Percentiles rank a stretch among this genome's conserved stretches.
Evolutionary conservation across 2,113 vertebrate genomes (phyloP).

Genomic region (Psilopogon haemacephalus): DNA sequence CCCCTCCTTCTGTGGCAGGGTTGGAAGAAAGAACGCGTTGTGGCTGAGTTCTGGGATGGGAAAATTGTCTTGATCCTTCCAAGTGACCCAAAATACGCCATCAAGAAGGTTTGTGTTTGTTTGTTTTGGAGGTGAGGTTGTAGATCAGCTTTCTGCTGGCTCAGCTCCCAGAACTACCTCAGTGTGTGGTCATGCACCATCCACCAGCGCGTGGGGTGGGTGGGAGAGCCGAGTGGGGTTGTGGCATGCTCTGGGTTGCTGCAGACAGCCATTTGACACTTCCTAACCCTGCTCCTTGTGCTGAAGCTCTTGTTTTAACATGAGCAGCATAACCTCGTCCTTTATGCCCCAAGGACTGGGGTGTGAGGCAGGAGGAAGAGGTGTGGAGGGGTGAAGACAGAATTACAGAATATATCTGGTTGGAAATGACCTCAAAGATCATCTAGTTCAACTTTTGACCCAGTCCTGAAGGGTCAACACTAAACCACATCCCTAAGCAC

Average conservation of each 20-base stretch:
- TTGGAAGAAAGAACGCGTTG: background rate
- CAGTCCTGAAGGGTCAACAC: no score
- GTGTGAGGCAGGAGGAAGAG: background rate
- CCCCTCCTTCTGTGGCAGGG: background rate
- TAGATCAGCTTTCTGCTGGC: background rate
- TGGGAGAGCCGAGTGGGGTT: background rate
- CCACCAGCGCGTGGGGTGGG: accelerated
- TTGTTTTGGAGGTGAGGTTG: background rate
- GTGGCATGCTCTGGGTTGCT: background rate
- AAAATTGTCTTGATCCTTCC: background rate
- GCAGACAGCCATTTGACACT: background rate
- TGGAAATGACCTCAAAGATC: no score
- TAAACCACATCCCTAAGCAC: no score
- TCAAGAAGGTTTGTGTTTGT: background rate
- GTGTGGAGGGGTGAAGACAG: background rate
- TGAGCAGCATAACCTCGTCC: accelerated
- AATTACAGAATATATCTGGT: no score
- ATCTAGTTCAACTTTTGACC: no score
- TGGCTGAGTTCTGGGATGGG: background rate
- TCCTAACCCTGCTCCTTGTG: accelerated
- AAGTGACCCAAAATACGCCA: background rate
- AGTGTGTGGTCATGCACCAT: accelerated
- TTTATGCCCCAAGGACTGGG: accelerated
- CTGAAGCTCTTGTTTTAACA: background rate
- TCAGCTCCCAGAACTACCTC: background rate